Percentiles rank a stretch among this genome's conserved stretches.
Evolutionary conservation across 2,797 vertebrate species (phyloP).

Genomic region (Myiotriccus ornatus): DNA sequence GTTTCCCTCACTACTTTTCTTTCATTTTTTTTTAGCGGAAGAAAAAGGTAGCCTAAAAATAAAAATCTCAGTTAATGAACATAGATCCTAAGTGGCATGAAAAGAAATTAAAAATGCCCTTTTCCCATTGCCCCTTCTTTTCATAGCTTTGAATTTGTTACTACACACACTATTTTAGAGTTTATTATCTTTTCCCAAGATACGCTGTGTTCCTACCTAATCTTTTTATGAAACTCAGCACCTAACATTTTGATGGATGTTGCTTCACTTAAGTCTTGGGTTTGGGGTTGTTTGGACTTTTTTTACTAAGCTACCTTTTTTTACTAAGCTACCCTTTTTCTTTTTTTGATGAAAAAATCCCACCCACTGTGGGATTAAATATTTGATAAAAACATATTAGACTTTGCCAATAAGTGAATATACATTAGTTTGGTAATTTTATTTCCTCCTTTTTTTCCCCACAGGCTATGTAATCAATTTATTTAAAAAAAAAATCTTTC

Average conservation of each 20-base stretch:
- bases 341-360: background rate
- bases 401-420: background rate
- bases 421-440: background rate
- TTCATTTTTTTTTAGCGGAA: background rate
- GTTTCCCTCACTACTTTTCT: background rate
- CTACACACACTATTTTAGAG: background rate
- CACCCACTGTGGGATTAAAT: background rate
- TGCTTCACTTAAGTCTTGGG: background rate
- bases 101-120: background rate
- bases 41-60: background rate
- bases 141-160: background rate
- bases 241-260: background rate
- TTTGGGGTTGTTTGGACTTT: background rate
- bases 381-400: background rate
- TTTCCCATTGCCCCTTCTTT: background rate
- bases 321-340: background rate
- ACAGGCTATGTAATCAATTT: background rate
- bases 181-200: background rate
- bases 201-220: background rate
- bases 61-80: background rate
- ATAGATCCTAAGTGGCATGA: background rate
- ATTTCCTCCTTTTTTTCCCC: background rate
- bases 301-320: background rate
- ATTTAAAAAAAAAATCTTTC: background rate
- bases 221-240: background rate